Base-by-base conservation (phyloP, 2,797 vertebrate species). In the Prionace glauca region DNA sequence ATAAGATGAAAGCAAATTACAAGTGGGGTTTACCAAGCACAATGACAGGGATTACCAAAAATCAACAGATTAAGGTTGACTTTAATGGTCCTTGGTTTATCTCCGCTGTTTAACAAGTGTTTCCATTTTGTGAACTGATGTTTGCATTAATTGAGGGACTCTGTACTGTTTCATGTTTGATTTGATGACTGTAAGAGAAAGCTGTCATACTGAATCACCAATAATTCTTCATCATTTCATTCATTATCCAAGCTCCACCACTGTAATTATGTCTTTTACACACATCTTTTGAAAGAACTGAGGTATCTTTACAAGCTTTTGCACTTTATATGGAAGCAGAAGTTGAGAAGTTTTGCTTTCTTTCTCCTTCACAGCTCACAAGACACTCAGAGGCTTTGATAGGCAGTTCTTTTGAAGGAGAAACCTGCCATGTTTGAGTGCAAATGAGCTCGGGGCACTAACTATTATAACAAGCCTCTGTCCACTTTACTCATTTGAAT, bases 181-280 rank as follows among this genome's bases (percentile, higher is more conserved):
- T 96, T 96, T 96, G 96, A 96, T 96, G 0, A 2, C 95, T 96
- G 96, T 97, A 97, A 97, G 90, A 67, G 62, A 90, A 96, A 92
- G 62, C 95, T 0, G 0, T 96, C 96, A 96, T 96, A 96, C 96
- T 96, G 96, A 97, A 96, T 97, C 97, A 96, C 26, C 24, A 29
- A 71, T 0, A 95, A 56, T 95, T 77, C 69, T 50, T 56, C 41
- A 56, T 26, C 26, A 56, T 56, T 41, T 95, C 1, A 18, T 95
- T 95, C 32, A 56, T 74, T 32, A 56, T 77, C 67, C 71, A 72
- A 56, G 8, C 71, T 32, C 93, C 22, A 94, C 29, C 10, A 69
- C 67, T 3, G 67, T 20, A 72, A 74, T 77, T 77, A 77, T 32
- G 50, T n/a, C 71, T 74, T 32, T 74, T 20, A 50, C 69, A 36